phyloP scores from a whole-genome alignment of 2,888 invertebrate genomes.

The Luffia ferchaultella region DNA sequence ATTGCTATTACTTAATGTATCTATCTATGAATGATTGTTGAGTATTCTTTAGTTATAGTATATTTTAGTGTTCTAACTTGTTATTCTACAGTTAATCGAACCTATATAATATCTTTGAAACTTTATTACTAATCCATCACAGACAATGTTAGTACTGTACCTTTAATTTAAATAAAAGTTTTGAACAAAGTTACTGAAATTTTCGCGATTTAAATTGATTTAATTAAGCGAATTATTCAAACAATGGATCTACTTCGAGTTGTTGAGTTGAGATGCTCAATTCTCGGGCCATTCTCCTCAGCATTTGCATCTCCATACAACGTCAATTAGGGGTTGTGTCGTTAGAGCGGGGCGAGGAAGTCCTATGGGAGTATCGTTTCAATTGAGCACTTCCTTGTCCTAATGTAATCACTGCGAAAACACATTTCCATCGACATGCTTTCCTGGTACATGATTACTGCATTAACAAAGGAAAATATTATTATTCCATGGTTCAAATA shows the following conservation, averaged over 20 bases:
- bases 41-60: too few relatives aligned
- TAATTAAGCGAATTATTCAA: background rate
- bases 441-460: background rate
- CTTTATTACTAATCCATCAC: too few relatives aligned
- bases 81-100: too few relatives aligned
- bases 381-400: constrained; percentile 5
- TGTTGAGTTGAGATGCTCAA: too few relatives aligned
- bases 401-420: constrained; percentile 7
- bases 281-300: background rate
- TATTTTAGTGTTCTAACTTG: too few relatives aligned
- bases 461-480: background rate
- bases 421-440: constrained; percentile 3
- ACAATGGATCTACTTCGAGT: background rate
- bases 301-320: constrained; percentile 46
- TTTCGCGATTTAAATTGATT: background rate
- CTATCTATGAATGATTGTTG: too few relatives aligned
- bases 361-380: constrained; percentile 9
- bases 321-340: constrained; percentile 47
- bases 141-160: too few relatives aligned
- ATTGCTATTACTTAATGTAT: too few relatives aligned
- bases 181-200: background rate
- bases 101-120: too few relatives aligned
- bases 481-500: too few relatives aligned
- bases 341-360: constrained; percentile 19
- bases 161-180: too few relatives aligned